Evolutionary conservation across 2,113 vertebrate genomes (phyloP).

Genomic region (Grallaria varia): DNA sequence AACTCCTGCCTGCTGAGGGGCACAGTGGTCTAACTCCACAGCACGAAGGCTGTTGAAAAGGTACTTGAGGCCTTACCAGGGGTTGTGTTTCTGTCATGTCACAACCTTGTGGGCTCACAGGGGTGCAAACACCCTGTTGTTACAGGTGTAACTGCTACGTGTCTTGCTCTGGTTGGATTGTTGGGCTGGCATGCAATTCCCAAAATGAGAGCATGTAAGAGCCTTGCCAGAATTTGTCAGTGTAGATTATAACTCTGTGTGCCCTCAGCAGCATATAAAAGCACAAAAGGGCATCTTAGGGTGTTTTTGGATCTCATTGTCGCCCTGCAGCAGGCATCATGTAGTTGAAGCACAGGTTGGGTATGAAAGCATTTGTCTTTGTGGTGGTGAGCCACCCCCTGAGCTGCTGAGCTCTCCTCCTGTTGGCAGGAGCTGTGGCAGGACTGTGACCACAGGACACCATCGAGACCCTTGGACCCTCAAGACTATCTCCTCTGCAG

Average conservation of each 20-base stretch:
- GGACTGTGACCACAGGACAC: not conserved
- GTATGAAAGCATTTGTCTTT: accelerated
- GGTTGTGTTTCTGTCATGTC: not conserved
- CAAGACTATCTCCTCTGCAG: not conserved
- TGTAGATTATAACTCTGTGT: not conserved
- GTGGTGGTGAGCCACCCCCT: not conserved
- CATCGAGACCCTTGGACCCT: not conserved
- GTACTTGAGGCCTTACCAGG: not conserved
- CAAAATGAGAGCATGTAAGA: not conserved
- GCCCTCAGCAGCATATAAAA: not conserved
- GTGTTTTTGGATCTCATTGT: not conserved
- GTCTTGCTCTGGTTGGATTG: not conserved
- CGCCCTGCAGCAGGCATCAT: not conserved
- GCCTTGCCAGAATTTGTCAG: not conserved
- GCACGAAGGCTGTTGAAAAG: not conserved
- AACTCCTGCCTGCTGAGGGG: not conserved
- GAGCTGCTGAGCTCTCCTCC: not conserved
- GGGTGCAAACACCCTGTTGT: not conserved
- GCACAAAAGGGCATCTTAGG: not conserved
- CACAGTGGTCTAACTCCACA: accelerated
- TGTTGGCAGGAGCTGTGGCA: not conserved
- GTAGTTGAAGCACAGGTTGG: accelerated
- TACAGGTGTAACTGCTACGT: not conserved
- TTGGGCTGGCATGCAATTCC: not conserved
- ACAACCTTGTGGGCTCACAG: not conserved